Evolutionary conservation across 2,113 vertebrate species (phyloP), one percentile per base, ranked within the genome.

Genomic region (Chiloscyllium plagiosum): DNA sequence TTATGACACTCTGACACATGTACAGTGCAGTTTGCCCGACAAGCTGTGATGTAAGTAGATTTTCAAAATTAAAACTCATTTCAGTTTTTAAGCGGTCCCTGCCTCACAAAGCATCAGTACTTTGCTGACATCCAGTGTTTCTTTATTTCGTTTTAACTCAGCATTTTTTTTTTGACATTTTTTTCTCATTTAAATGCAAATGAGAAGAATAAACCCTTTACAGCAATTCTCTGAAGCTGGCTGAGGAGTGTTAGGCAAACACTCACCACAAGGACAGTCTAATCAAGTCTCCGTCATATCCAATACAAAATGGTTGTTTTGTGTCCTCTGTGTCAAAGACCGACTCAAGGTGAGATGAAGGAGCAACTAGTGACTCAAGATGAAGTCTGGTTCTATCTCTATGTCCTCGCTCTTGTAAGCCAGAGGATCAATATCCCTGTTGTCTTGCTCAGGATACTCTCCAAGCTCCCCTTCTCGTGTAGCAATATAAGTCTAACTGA

Each of bases 101-200:
- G n/a, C 37, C 89, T 66, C 56, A 61, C 33, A 20, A 92, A 20
- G 61, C 89, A 93, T 93, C 89, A 93, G 66, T 10, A 37, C 89
- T 66, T 17, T 42, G 89, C 89, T 93, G 89, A 68, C 56, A 33
- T 37, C 1, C 89, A 66, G 22, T 93, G 33, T 93, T 93, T 22
- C 89, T 37, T 66, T 68, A 93, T 93, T 93, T 66, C 89, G 20
- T n/a, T 66, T 68, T 37, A 66, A 47, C 89, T 68, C 89, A 93
- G 89, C n/a, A 37, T 68, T 66, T 68, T 37, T 47, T n/a, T 92
- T 66, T 37, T 29, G 29, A 93, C 61, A 22, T 37, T 68, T 47
- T 92, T 93, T 68, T 68, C 89, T 93, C 61, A 93, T 93, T 93
- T 93, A 93, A 93, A 93, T 93, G 89, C 89, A 93, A 93, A 93